Evolutionary conservation across 2,113 vertebrate species (phyloP), one percentile per base, ranked within the genome.

Genomic region (Platichthys flesus): DNA sequence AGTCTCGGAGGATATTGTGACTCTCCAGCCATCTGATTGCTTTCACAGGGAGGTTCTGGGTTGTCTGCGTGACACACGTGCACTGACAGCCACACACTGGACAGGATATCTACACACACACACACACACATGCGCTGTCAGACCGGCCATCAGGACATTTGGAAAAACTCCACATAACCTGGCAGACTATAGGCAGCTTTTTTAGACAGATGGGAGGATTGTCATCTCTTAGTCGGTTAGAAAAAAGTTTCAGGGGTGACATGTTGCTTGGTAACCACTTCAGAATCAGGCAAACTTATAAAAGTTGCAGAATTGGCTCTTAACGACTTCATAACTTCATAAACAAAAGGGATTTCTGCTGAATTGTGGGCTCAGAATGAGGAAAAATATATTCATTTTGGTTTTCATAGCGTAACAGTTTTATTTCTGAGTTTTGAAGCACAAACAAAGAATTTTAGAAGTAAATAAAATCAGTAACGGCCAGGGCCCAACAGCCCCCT

Each of bases 1-100:
- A 59, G 55, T 81, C 85, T 88, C 80, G 64, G 74, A 87, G 89
- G 89, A 90, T 85, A 85, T 83, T 89, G 83, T 90, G 76, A 81
- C 79, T 85, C 79, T 90, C 70, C 61, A 84, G 67, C 71, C 83
- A 84, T 74, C 83, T 85, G 88, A 87, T 84, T 86, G 85, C 85
- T 81, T 84, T 85, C 79, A 89, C 82, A 31, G n/a, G 74, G 75
- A 80, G 81, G 70, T 65, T 85, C 78, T 26, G 42, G 56, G 60
- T 83, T 88, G 83, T 87, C 57, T 87, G 56, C 42, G 26, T 37
- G 69, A 82, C 71, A 78, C 56, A 60, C 73, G 26, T 40, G 2
- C 47, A 40, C 79, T 86, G 90, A 88, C 85, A 84, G 84, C 65
- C 80, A 59, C 63, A 82, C 75, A 58, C 58, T 78, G 71, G 45